A percentile compares a stretch with the other conserved stretches of the same genome.
phyloP scores from a whole-genome alignment of 2,113 vertebrate species.

The Cryptomyrus ogoouensis region DNA sequence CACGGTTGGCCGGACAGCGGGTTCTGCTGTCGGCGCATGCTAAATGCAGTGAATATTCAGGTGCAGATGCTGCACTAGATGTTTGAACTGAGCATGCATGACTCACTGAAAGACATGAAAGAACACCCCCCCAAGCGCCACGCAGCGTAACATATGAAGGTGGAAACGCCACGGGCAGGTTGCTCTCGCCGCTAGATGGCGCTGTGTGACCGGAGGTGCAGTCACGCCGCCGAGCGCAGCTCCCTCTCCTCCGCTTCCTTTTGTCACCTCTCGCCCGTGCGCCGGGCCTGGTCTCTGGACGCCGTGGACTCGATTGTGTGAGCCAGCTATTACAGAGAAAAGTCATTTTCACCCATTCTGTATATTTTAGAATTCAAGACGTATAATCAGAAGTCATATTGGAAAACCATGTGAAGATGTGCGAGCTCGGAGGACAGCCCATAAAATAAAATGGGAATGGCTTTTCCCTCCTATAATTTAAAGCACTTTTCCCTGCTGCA shows the following conservation, averaged over 20 bases:
- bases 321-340: not conserved
- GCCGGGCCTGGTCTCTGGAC: not conserved
- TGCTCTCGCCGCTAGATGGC: conserved; percentile 22
- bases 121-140: not conserved
- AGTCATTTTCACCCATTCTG: not conserved
- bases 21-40: not conserved
- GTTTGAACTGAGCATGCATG: not conserved
- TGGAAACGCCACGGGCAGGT: not conserved
- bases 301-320: not conserved
- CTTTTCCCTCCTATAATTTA: not conserved
- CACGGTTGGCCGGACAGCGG: not conserved
- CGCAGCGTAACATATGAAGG: not conserved
- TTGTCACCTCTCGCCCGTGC: not conserved
- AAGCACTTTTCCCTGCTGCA: not conserved
- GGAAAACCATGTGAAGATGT: conserved; percentile 9
- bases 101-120: not conserved
- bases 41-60: conserved; percentile 5
- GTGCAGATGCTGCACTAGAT: not conserved
- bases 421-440: not conserved
- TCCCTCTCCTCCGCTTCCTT: not conserved
- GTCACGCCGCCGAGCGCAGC: too few species aligned
- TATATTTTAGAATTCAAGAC: not conserved
- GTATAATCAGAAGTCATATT: not conserved
- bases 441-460: not conserved
- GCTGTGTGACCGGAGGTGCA: conserved; percentile 2